Evolutionary conservation across 2,113 vertebrate species (phyloP).

Genomic region (Pachycephala philippinensis): DNA sequence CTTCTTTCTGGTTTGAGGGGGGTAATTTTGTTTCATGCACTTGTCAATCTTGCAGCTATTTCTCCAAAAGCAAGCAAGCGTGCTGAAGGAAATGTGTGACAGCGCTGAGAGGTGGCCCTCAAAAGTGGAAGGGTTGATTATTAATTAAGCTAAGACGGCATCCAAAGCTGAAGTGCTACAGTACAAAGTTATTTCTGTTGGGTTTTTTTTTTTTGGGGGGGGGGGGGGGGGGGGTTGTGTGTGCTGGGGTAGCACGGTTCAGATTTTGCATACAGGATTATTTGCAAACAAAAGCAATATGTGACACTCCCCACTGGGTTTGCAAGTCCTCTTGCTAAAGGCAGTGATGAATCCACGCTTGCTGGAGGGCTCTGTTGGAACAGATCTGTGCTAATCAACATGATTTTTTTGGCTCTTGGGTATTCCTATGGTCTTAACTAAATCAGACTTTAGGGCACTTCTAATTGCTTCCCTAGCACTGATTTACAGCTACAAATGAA

Average conservation of each 20-base stretch:
- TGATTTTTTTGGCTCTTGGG: neutral
- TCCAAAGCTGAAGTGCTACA: neutral
- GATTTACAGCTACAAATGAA: neutral
- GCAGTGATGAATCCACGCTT: neutral
- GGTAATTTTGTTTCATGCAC: conserved; percentile 34
- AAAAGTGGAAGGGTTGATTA: neutral
- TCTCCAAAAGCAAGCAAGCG: neutral
- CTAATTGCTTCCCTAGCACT: neutral
- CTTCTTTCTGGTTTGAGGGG: conserved; percentile 1
- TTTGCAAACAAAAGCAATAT: neutral
- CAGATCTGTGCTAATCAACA: neutral
- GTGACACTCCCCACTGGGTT: neutral
- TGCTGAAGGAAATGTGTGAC: neutral
- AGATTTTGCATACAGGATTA: neutral
- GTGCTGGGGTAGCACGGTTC: neutral
- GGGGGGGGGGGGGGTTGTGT: fast-evolving
- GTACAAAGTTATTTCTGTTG: neutral
- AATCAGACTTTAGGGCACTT: neutral
- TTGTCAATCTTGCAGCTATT: conserved; percentile 25
- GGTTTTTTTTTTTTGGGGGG: no score
- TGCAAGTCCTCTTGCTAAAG: neutral
- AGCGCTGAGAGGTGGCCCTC: neutral
- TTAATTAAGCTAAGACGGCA: conserved; percentile 17
- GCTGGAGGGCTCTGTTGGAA: neutral
- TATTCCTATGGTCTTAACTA: neutral